Evolutionary conservation across 2,113 vertebrate species (phyloP).

Genomic region (Trematocara macrostoma): DNA sequence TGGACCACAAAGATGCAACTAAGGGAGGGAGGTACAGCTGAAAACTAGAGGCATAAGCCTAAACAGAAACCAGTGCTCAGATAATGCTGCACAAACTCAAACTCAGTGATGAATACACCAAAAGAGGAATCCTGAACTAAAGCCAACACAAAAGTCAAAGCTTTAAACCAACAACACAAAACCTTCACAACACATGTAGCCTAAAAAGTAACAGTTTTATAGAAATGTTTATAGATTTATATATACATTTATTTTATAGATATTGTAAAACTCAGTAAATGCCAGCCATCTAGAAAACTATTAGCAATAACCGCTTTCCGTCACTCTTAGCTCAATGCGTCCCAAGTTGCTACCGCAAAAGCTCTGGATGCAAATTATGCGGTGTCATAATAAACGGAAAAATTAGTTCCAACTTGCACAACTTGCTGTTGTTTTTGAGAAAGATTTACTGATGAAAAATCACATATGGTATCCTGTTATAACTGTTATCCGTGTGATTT

Average conservation of each 20-base stretch:
- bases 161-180: background rate
- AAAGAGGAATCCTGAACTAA: background rate
- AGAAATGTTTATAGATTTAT: background rate
- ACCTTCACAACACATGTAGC: background rate
- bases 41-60: background rate
- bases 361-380: background rate
- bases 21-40: background rate
- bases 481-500: background rate
- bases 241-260: background rate
- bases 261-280: background rate
- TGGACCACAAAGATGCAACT: background rate
- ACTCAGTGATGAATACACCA: background rate
- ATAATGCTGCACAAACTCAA: background rate
- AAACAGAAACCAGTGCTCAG: background rate
- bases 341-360: background rate
- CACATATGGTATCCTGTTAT: background rate
- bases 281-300: background rate
- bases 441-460: background rate
- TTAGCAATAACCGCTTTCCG: background rate
- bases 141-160: background rate
- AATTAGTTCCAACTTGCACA: background rate
- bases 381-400: rapidly evolving
- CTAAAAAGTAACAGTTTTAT: background rate
- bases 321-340: background rate
- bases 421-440: background rate